Evolutionary conservation across 2,797 vertebrate species (phyloP).

Genomic region (Sternotherus odoratus): DNA sequence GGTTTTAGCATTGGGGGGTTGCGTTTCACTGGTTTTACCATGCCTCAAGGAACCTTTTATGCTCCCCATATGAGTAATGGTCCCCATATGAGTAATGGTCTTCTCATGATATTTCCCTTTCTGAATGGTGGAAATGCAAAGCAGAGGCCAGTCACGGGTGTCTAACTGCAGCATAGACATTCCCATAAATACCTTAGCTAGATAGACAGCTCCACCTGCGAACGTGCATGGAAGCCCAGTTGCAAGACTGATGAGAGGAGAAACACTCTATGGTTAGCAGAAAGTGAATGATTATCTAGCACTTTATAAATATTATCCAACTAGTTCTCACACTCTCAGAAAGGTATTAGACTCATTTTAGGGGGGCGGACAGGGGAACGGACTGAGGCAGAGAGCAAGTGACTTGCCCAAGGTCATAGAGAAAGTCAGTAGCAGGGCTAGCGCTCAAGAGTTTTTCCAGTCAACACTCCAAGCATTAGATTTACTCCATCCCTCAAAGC

Average conservation of each 20-base stretch:
- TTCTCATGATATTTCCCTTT: neutral
- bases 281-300: neutral
- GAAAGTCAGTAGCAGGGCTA: neutral
- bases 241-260: neutral
- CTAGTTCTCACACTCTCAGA: neutral
- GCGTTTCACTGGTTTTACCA: constrained; percentile 9
- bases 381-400: constrained; percentile 13
- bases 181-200: accelerated
- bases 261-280: accelerated
- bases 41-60: constrained; percentile 53
- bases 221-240: neutral
- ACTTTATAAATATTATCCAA: neutral
- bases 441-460: neutral
- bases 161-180: neutral
- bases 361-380: constrained; percentile 13
- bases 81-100: constrained; percentile 10
- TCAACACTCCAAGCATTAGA: neutral
- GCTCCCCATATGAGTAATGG: too few species aligned
- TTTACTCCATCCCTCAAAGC: neutral
- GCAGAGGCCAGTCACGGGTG: neutral
- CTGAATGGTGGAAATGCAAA: neutral
- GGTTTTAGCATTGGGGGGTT: neutral
- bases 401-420: neutral
- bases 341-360: neutral
- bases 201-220: neutral